Base-by-base conservation (phyloP, 1,140 invertebrate species). In the Cotesia chilonis region DNA sequence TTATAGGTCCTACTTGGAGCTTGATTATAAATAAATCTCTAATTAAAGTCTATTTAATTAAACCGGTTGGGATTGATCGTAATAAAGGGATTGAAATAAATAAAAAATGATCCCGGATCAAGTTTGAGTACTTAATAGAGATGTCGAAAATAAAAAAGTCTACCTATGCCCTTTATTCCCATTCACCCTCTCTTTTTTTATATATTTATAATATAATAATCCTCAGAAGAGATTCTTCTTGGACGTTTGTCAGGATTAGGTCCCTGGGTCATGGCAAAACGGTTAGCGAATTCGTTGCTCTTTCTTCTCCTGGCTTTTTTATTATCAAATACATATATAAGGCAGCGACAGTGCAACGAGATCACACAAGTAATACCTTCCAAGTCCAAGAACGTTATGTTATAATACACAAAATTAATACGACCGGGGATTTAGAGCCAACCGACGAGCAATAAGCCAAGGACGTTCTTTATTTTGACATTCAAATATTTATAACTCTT, bases 191-290 rank as follows among this genome's bases (percentile, higher is more conserved):
- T 20, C 41, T 65, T 41, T 41, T 41, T 41, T 65, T 3, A 57
- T 4, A 5, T 68, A n/a, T 38, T 57, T 54, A 20, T 37, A 10
- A 12, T 52, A 10, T 52, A 65, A 71, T 72, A 72, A 68, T 68
- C 66, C 64, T 55, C 61, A 28, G 57, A 36, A 57, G 57, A 59
- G 55, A 72, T 72, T 67, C 61, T 65, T 67, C 64, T 55, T 59
- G 64, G 64, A 72, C 71, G 71, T 72, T 72, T 72, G 71, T 72
- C 71, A 72, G 71, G 71, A 72, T 72, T 72, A 72, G 71, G 71
- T 52, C 61, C 47, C 37, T 52, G 71, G 70, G 61, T 71, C 70
- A 71, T 35, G 47, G 20, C 59, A 54, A 52, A 70, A 59, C 61
- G 52, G 51, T 66, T 52, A 36, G 41, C 65, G 65, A 66, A 65